Evolutionary conservation across 2,888 invertebrate genomes (phyloP).

Genomic region (Eristalis arbustorum): DNA sequence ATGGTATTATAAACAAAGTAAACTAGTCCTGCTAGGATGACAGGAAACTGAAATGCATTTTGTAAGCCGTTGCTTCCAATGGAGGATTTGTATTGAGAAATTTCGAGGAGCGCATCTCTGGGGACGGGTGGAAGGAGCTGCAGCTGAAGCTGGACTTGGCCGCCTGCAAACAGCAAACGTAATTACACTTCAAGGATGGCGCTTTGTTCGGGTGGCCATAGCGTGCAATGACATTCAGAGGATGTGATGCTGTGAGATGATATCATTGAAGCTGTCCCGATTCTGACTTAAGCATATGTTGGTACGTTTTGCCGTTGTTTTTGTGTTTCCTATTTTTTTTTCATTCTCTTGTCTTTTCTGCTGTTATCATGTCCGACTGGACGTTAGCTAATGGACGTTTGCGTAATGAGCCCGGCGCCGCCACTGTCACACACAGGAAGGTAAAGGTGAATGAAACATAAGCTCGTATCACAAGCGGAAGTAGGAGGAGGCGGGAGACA

Average conservation of each 20-base stretch:
- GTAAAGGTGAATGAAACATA: background rate
- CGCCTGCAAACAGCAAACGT: conserved; percentile 15
- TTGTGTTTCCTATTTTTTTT: no score
- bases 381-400: conserved; percentile 11
- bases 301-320: background rate
- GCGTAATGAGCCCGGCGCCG: background rate
- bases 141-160: background rate
- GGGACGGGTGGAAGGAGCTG: background rate
- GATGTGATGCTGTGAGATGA: background rate
- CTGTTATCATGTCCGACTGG: background rate
- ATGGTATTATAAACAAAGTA: conserved; percentile 67
- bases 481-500: no score
- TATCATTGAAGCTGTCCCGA: background rate
- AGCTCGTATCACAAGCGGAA: no score
- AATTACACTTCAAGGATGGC: conserved; percentile 57
- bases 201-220: conserved; percentile 26
- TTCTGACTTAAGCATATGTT: conserved; percentile 9
- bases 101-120: background rate
- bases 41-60: conserved; percentile 33
- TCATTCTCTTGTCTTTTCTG: background rate
- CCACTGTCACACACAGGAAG: background rate
- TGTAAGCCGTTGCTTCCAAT: background rate
- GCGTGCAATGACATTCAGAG: conserved; percentile 14
- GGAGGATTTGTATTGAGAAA: conserved; percentile 45
- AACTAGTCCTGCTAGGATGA: conserved; percentile 47